These are phyloP conservation scores for Aphaenogaster floridana DNA, from an alignment of 1,140 invertebrate genomes.

Conservation along the genomic window DNA sequence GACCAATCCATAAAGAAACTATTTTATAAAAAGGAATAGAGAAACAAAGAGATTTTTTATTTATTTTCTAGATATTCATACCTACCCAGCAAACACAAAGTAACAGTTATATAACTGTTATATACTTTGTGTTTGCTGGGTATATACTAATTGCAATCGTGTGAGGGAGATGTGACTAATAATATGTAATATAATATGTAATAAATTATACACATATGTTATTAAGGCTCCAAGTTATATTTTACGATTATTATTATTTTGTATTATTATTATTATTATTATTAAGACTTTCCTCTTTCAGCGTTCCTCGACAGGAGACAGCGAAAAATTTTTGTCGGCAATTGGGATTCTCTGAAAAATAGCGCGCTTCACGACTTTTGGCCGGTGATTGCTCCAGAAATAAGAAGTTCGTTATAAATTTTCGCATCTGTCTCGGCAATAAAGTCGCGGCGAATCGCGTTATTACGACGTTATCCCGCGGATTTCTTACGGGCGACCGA, in stretches of 20 bases:
- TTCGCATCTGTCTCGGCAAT: constrained; percentile 41
- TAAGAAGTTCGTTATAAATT: constrained; percentile 59
- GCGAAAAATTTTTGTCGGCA: constrained; percentile 13
- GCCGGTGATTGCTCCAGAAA: constrained; percentile 12
- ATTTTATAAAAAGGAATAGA: neutral
- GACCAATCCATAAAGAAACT: neutral
- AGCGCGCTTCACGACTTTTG: constrained; percentile 6
- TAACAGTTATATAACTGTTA: no score
- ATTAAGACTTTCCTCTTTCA: neutral
- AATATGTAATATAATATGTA: neutral
- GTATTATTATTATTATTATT: neutral
- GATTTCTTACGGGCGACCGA: constrained; percentile 31
- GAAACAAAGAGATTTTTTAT: neutral
- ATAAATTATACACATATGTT: neutral
- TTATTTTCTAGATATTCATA: neutral
- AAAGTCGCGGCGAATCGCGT: constrained; percentile 24
- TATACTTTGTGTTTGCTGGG: no score
- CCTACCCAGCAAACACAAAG: no score
- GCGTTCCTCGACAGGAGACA: neutral
- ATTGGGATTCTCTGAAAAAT: neutral
- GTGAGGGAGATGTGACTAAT: neutral
- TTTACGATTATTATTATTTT: constrained; percentile 4
- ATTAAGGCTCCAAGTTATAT: neutral
- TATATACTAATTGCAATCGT: neutral
- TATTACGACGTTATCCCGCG: constrained; percentile 45